These are phyloP conservation scores for Sphaeridia pumilis DNA, from an alignment of 2,888 invertebrate species.

Conservation along the genomic window DNA sequence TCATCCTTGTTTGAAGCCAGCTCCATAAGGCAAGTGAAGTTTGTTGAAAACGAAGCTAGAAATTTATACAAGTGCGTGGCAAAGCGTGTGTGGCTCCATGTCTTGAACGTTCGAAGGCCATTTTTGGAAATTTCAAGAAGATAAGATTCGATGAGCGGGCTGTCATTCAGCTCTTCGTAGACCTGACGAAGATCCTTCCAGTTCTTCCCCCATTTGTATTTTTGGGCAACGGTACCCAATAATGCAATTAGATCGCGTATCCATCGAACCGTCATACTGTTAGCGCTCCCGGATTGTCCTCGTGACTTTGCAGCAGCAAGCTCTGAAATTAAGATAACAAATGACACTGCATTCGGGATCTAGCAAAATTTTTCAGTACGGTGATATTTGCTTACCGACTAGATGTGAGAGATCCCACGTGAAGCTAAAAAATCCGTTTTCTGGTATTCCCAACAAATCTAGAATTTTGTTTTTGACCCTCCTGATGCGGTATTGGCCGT, in stretches of 20 bases:
- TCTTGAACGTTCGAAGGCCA: neutral
- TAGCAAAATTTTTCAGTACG: neutral
- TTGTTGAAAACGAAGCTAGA: neutral
- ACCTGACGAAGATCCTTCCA: neutral
- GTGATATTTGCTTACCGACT: neutral
- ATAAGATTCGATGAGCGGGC: neutral
- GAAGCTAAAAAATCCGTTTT: neutral
- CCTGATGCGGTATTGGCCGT: neutral
- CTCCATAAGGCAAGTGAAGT: neutral
- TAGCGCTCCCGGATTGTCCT: neutral
- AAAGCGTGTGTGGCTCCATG: neutral
- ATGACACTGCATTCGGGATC: too few relatives aligned
- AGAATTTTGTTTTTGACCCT: neutral
- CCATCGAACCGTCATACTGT: neutral
- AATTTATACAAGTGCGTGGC: neutral
- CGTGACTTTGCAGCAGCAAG: neutral
- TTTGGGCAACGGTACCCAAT: neutral
- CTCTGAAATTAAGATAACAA: neutral
- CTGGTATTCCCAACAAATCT: neutral
- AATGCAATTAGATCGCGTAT: neutral
- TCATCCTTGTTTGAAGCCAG: neutral
- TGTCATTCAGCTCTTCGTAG: neutral
- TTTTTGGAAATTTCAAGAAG: too few relatives aligned
- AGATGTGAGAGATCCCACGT: neutral
- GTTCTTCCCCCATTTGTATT: neutral